Evolutionary conservation across 2,113 vertebrate genomes (phyloP).

Genomic region (Zootoca vivipara): DNA sequence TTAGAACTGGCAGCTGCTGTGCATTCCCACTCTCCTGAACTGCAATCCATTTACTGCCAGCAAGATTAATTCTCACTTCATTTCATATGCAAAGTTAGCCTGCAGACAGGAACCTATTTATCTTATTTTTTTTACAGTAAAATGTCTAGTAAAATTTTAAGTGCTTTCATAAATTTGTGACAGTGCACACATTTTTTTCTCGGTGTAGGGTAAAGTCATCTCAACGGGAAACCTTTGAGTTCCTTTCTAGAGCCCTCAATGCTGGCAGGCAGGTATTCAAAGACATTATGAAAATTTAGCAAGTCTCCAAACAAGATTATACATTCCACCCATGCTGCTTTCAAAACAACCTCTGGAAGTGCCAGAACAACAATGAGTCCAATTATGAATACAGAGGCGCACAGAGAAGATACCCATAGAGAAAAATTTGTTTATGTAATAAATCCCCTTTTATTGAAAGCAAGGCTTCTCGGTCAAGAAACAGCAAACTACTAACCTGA

Average conservation of each 20-base stretch:
- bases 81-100: not conserved
- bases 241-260: not conserved
- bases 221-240: not conserved
- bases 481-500: slow-evolving; percentile 79
- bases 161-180: not conserved
- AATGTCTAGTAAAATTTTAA: not conserved
- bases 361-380: not conserved
- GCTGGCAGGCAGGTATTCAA: not conserved
- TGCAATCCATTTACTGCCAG: not conserved
- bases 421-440: accelerated
- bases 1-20: not conserved
- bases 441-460: not conserved
- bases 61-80: not conserved
- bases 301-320: not conserved
- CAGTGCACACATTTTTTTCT: not conserved
- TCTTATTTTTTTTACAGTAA: not conserved
- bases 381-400: not conserved
- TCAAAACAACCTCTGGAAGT: not conserved
- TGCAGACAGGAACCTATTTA: not conserved
- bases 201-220: no score
- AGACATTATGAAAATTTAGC: not conserved
- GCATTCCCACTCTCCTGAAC: not conserved
- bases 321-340: not conserved
- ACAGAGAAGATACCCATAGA: not conserved
- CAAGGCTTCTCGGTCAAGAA: not conserved